phyloP scores from a whole-genome alignment of 1,140 invertebrate genomes.

The Acyrthosiphon pisum region DNA sequence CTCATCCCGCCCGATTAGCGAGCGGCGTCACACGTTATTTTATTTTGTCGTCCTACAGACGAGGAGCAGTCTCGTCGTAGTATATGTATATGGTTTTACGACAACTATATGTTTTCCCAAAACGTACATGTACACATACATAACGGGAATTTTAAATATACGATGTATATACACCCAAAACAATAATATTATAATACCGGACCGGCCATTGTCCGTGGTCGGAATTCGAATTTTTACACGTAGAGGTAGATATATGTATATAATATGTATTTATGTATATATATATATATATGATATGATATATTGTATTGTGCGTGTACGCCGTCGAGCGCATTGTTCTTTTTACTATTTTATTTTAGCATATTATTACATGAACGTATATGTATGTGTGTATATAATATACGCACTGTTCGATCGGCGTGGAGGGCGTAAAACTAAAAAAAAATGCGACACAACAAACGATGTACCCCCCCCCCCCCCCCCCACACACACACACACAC shows the following conservation, averaged over 20 bases:
- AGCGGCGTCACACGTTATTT: slow-evolving; percentile 11
- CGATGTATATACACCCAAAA: background rate
- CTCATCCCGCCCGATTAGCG: slow-evolving; percentile 29
- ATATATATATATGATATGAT: background rate
- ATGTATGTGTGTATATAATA: background rate
- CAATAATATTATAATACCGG: slow-evolving; percentile 19
- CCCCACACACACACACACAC: too few relatives aligned
- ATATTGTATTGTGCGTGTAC: background rate
- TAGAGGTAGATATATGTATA: background rate
- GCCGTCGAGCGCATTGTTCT: slow-evolving; percentile 3
- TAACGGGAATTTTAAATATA: background rate
- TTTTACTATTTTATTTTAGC: slow-evolving; percentile 20
- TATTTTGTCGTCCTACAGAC: background rate
- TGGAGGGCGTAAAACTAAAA: slow-evolving; percentile 22
- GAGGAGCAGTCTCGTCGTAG: background rate
- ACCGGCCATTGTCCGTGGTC: background rate
- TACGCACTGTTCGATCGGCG: slow-evolving; percentile 7
- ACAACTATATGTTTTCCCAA: background rate
- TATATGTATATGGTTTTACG: background rate
- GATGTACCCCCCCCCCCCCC: slow-evolving; percentile 22
- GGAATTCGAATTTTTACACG: slow-evolving; percentile 5
- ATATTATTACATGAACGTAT: background rate
- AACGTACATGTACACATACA: background rate
- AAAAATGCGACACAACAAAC: slow-evolving; percentile 41
- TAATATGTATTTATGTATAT: background rate